Conservation (phyloP, 1,140 invertebrate genomes). For the Cotesia vestalis region DNA sequence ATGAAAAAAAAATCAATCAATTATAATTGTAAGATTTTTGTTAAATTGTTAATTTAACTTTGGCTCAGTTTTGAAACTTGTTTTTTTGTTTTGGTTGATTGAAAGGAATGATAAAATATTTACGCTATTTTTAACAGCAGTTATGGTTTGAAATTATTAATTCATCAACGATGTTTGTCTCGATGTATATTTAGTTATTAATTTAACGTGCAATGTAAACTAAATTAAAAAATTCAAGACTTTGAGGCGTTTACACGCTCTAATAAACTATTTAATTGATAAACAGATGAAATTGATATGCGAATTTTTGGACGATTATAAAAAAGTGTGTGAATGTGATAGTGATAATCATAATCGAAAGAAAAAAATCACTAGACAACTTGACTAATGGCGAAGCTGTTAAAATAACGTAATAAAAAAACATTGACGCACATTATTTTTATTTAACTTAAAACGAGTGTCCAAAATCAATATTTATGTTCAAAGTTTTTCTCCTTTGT, state of each 20-base stretch:
- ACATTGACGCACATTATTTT: conserved; percentile 13
- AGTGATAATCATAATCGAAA: not conserved
- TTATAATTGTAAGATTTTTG: conserved; percentile 18
- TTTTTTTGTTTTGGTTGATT: not conserved
- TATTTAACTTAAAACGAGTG: not conserved
- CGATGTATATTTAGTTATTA: conserved; percentile 5
- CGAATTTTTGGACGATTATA: too few species aligned
- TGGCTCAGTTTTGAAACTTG: not conserved
- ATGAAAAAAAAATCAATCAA: conserved; percentile 19
- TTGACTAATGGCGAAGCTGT: conserved; percentile 1
- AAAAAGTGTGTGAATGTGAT: conserved; percentile 1
- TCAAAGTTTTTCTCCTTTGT: conserved; percentile 25
- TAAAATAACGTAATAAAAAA: conserved; percentile 10
- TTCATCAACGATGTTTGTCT: not conserved
- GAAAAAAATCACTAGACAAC: too few species aligned
- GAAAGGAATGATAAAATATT: too few species aligned
- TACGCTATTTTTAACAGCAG: not conserved
- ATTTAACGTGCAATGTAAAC: conserved; percentile 26
- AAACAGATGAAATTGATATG: too few species aligned
- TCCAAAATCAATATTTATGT: not conserved
- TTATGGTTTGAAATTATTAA: not conserved
- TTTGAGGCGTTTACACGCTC: not conserved
- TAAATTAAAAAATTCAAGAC: not conserved
- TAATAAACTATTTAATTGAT: not conserved
- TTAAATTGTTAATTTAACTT: too few species aligned